Conservation (phyloP, 1,140 invertebrate genomes). For the Cylas formicarius region DNA sequence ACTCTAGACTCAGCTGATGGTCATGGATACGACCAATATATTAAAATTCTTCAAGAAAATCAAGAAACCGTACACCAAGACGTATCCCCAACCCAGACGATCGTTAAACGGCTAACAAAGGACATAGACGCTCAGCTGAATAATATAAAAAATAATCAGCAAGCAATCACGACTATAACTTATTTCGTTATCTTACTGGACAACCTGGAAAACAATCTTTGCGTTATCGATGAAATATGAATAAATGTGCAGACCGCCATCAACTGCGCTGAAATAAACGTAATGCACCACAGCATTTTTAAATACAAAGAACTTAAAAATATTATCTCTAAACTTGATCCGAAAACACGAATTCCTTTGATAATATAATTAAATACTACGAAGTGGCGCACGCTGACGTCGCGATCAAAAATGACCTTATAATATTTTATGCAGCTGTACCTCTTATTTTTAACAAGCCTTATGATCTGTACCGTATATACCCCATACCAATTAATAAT, state of each 20-base stretch:
- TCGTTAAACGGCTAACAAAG: conserved; percentile 1
- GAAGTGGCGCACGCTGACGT: not conserved
- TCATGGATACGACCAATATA: conserved; percentile 8
- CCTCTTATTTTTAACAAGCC: no score
- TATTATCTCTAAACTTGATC: not conserved
- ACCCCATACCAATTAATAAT: conserved; percentile 2
- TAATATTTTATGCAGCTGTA: conserved; percentile 3
- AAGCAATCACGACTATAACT: not conserved
- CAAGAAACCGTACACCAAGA: conserved; percentile 4
- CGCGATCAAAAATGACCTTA: conserved; percentile 1
- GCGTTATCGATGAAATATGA: not conserved
- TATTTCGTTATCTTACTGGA: no score
- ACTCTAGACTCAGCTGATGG: conserved; percentile 4
- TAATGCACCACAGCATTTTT: not conserved
- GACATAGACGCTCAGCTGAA: not conserved
- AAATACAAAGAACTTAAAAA: conserved; percentile 1
- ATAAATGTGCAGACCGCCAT: conserved; percentile 1
- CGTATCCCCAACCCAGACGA: conserved; percentile 2
- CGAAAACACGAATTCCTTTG: conserved; percentile 3
- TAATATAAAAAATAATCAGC: conserved; percentile 6
- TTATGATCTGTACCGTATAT: no score
- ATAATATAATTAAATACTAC: conserved; percentile 6
- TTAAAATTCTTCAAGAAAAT: conserved; percentile 7
- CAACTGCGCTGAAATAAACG: not conserved
- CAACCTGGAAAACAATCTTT: no score